phyloP scores from a whole-genome alignment of 2,113 vertebrate species.

The Butorides virescens region DNA sequence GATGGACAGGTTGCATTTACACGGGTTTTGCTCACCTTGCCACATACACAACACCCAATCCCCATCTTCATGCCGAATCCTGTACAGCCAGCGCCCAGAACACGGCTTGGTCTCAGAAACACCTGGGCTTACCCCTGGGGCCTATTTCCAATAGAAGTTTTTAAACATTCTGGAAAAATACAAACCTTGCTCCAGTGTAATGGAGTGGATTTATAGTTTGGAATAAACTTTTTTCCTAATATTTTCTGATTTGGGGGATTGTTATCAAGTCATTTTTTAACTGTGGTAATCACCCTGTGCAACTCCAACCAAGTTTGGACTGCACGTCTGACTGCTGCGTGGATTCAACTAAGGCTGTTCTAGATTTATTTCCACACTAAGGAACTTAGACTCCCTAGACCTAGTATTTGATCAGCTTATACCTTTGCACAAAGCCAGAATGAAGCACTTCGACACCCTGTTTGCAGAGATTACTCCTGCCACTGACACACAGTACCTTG shows the following conservation, averaged over 20 bases:
- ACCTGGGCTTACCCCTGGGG: background rate
- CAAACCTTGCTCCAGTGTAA: background rate
- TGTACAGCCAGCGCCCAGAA: background rate
- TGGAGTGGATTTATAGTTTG: background rate
- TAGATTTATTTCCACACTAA: background rate
- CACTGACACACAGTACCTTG: background rate
- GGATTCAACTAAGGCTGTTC: background rate
- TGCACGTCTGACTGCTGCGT: background rate
- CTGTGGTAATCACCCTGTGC: background rate
- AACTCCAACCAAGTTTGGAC: background rate
- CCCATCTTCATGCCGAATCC: background rate
- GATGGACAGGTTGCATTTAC: background rate
- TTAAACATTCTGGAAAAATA: background rate
- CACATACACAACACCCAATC: background rate
- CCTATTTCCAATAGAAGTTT: background rate
- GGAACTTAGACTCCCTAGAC: background rate
- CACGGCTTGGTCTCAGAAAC: background rate
- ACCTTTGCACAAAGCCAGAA: background rate
- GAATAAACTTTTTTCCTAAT: background rate
- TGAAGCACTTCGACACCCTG: background rate
- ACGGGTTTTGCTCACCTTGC: background rate
- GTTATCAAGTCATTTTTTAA: background rate
- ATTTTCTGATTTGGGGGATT: background rate
- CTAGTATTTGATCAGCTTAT: background rate
- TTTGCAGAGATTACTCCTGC: background rate